Base-by-base conservation (phyloP, 2,888 invertebrate genomes). In the Mallateleia sp. region DNA sequence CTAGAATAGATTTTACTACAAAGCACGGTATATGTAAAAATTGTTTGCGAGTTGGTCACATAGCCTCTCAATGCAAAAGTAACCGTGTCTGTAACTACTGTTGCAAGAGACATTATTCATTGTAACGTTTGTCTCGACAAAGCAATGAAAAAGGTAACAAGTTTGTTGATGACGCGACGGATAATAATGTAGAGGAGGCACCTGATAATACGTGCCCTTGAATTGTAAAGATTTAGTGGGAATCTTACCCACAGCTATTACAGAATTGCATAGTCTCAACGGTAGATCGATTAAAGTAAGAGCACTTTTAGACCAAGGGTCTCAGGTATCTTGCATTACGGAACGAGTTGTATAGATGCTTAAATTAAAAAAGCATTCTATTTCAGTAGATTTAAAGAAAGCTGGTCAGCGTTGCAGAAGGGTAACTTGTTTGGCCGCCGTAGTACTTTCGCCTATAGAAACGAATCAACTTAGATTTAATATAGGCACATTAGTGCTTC, bases 261-360 rank as follows among this genome's bases (percentile, higher is more conserved):
- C 38, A 1, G 2, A 22, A 6, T 6, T 62, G 8, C 18, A 18
- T 5, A 9, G 20, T 11, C 6, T 1, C 1, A 34, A 22, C 14
- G 62, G 62, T 38, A 18, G 42, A 9, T 24, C 22, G 11, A 2
- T 62, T 2, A 18, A 2, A 22, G 34, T 62, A 2, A 18, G 62
- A 38, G 62, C 62, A 11, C 15, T 62, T n/a, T 20, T 62, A 22
- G 62, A 62, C 20, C 62, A 62, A 24, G 62, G 62, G 3, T 62
- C 62, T 22, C 62, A 62, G 24, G 62, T 38, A 14, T 38, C 62
- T 1, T 62, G 62, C 22, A 14, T 62, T 4, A 22, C 62, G 1
- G 62, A 62, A 7, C 38, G 42, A 20, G 42, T n/a, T 5, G 22
- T 5, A 3, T 14, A 15, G 1, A 2, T 15, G 8, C 15, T 62